Evolutionary conservation across 2,797 vertebrate genomes (phyloP).

Genomic region (Rhinoraja longicauda): DNA sequence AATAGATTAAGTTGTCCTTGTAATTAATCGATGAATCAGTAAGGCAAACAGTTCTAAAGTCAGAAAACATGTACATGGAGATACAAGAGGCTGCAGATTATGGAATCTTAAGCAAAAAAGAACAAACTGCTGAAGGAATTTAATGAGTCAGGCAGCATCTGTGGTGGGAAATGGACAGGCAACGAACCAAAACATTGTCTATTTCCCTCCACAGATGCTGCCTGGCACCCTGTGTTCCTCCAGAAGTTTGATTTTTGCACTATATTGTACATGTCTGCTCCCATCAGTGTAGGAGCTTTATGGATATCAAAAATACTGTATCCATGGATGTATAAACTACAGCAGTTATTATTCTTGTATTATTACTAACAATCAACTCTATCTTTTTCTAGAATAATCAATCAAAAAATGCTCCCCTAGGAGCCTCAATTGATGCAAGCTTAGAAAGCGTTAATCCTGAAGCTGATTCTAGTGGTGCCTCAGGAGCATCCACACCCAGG

Average conservation of each 20-base stretch:
- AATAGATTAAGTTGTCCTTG: not conserved
- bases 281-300: not conserved
- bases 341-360: not conserved
- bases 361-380: not conserved
- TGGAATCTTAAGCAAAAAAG: too few species aligned
- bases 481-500: not conserved
- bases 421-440: not conserved
- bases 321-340: not conserved
- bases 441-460: not conserved
- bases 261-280: not conserved
- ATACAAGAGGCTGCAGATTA: too few species aligned
- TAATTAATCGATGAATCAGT: not conserved
- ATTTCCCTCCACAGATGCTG: too few species aligned
- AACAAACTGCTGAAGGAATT: too few species aligned
- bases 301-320: not conserved
- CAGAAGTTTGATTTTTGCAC: too few species aligned
- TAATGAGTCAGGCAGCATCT: too few species aligned
- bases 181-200: too few species aligned
- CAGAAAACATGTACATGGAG: too few species aligned
- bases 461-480: not conserved
- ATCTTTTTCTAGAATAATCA: not conserved
- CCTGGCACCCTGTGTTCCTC: too few species aligned
- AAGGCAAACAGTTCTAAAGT: not conserved
- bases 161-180: too few species aligned
- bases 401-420: not conserved